A percentile compares a stretch with the other conserved stretches of the same genome.
Evolutionary conservation across 2,113 vertebrate genomes (phyloP).

Genomic region (Delphinapterus leucas): DNA sequence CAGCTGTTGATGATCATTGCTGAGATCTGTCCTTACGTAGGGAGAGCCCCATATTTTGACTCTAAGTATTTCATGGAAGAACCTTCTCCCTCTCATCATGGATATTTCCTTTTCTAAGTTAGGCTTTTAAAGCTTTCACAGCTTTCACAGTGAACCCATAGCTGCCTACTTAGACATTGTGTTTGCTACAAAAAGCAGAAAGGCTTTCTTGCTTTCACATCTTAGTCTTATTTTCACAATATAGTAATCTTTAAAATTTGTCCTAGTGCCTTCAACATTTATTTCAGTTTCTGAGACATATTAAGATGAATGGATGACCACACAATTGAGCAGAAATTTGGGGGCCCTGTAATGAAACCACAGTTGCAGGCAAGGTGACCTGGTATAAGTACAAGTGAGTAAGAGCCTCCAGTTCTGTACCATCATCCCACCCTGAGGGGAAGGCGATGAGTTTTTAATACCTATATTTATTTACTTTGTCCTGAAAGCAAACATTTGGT

Average conservation of each 20-base stretch:
- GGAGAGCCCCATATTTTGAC: background rate
- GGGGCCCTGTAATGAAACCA: background rate
- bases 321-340: background rate
- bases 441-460: background rate
- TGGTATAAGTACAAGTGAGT: background rate
- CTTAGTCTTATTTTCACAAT: constrained; percentile 10
- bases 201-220: background rate
- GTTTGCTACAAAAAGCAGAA: background rate
- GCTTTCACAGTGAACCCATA: background rate
- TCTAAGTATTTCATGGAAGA: background rate
- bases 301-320: background rate
- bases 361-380: background rate
- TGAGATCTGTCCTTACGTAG: background rate
- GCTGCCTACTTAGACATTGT: background rate
- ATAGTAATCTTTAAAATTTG: constrained; percentile 29
- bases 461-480: constrained; percentile 2
- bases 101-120: background rate
- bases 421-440: background rate
- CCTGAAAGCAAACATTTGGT: background rate
- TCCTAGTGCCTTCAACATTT: background rate
- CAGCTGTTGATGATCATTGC: background rate
- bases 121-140: background rate
- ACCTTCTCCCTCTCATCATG: background rate
- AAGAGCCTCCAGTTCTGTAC: background rate
- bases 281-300: constrained; percentile 16